phyloP scores from a whole-genome alignment of 2,113 vertebrate genomes.

The Plecturocebus donacophilus region DNA sequence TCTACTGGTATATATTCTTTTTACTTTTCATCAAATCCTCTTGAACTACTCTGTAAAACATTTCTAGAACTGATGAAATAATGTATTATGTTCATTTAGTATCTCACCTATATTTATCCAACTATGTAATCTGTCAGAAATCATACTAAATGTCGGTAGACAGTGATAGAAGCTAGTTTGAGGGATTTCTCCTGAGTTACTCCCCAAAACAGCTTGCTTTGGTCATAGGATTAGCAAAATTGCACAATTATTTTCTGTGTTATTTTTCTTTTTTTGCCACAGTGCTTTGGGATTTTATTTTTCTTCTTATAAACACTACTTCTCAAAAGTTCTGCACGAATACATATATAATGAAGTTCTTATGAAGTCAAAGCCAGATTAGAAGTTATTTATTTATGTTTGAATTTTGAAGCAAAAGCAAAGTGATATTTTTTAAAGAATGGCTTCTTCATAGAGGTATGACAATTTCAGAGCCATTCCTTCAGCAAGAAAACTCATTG shows the following conservation, averaged over 20 bases:
- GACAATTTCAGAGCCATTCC: slow-evolving; percentile 52
- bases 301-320: too few relatives aligned
- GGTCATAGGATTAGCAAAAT: background rate
- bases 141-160: background rate
- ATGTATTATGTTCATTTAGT: background rate
- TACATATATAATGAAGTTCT: background rate
- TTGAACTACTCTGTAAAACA: background rate
- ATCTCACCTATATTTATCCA: background rate
- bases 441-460: background rate
- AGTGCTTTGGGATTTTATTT: background rate
- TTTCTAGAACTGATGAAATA: background rate
- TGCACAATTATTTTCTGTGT: background rate
- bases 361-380: slow-evolving; percentile 47
- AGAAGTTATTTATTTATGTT: slow-evolving; percentile 40
- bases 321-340: background rate
- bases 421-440: slow-evolving; percentile 48
- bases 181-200: background rate
- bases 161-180: background rate
- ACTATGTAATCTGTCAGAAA: background rate
- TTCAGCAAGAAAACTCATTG: slow-evolving; percentile 26
- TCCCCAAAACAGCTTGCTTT: background rate
- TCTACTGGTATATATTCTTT: background rate
- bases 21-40: background rate
- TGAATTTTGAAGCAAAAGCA: background rate
- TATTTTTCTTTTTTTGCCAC: background rate